Conservation (phyloP, 2,888 invertebrate species). For the Bombylius discolor region DNA sequence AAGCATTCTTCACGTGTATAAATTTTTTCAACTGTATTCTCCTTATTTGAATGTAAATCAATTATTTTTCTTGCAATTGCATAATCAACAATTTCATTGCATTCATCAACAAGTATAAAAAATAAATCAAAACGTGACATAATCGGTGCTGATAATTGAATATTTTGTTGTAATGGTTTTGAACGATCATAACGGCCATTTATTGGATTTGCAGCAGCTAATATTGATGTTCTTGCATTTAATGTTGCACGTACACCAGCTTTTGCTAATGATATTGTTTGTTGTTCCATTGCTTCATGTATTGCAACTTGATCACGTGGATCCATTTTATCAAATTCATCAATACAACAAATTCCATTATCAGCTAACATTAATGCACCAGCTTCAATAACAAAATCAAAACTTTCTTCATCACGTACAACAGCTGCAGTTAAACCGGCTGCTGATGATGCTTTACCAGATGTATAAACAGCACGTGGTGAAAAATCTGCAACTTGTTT, state of each 20-base stretch:
- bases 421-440: slow-evolving; percentile 99
- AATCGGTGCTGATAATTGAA: slow-evolving; percentile 85
- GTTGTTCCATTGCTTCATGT: slow-evolving; percentile 99
- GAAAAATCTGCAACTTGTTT: slow-evolving; percentile 91
- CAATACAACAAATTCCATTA: slow-evolving; percentile 97
- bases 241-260: slow-evolving; percentile 94
- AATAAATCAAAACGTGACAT: slow-evolving; percentile 99
- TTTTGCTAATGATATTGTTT: slow-evolving; percentile 97
- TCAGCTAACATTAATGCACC: slow-evolving; percentile 99
- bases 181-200: slow-evolving; percentile 93
- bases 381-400: slow-evolving; percentile 98
- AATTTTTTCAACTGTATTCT: slow-evolving; percentile 61
- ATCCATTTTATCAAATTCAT: slow-evolving; percentile 99
- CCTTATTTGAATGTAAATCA: slow-evolving; percentile 79
- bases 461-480: slow-evolving; percentile 94
- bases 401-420: slow-evolving; percentile 90
- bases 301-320: slow-evolving; percentile 94
- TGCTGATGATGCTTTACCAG: slow-evolving; percentile 94
- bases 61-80: slow-evolving; percentile 94
- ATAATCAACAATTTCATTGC: slow-evolving; percentile 88
- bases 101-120: slow-evolving; percentile 95
- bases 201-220: slow-evolving; percentile 97
- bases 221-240: slow-evolving; percentile 92
- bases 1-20: slow-evolving; percentile 84
- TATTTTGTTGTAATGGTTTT: slow-evolving; percentile 89